These are phyloP conservation scores for Cisticola juncidis DNA, from an alignment of 2,113 vertebrate species.

Conservation along the genomic window DNA sequence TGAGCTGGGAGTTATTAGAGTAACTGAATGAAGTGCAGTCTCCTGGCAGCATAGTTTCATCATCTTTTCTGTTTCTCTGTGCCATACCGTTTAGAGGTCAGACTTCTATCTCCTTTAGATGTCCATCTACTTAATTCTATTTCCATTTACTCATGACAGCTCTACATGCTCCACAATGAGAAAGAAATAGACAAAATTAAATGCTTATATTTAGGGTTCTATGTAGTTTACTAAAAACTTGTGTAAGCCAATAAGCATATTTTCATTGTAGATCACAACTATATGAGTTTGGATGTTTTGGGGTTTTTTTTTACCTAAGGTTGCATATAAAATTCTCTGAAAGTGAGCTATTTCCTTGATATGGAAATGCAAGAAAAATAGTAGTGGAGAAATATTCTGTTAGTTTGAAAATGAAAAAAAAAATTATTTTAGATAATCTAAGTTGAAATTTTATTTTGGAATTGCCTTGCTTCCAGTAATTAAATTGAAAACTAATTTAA, in stretches of 20 bases:
- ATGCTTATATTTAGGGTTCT: not conserved
- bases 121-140: not conserved
- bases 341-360: accelerated
- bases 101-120: not conserved
- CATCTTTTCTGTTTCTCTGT: not conserved
- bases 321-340: not conserved
- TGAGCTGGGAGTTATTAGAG: not conserved
- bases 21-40: not conserved
- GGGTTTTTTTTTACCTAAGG: not conserved
- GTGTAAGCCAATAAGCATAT: not conserved
- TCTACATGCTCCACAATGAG: not conserved
- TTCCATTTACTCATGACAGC: not conserved
- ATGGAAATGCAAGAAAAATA: not conserved
- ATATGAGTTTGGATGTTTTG: not conserved
- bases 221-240: not conserved
- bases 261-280: not conserved
- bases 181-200: not conserved
- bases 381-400: not conserved
- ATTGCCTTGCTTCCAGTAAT: not conserved
- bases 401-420: not conserved
- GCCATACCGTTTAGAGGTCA: not conserved
- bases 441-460: not conserved
- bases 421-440: not conserved
- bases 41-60: not conserved
- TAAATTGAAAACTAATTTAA: not conserved